A percentile compares a stretch with the other conserved stretches of the same genome.
Conservation (phyloP, 92 coral and sea anemone species). For the Siderastrea siderea region DNA sequence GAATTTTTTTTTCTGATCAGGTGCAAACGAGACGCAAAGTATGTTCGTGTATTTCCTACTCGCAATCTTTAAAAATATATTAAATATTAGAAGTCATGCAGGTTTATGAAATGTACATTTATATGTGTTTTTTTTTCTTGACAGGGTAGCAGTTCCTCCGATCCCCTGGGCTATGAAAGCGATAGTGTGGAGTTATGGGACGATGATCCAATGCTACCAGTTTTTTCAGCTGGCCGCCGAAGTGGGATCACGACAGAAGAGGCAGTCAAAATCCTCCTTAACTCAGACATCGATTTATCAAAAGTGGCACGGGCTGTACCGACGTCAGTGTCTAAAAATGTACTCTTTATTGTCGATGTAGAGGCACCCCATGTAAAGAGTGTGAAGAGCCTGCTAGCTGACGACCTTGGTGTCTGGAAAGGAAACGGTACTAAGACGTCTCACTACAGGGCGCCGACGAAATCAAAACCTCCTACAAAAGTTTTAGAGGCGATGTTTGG, state of each 20-base stretch:
- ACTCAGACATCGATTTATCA: conserved; percentile 22
- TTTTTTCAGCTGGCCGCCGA: conserved; percentile 30
- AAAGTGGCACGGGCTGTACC: conserved; percentile 55
- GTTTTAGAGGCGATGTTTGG: conserved; percentile 39
- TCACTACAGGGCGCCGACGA: conserved; percentile 42
- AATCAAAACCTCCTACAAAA: conserved; percentile 25
- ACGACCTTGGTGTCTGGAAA: conserved; percentile 60
- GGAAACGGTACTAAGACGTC: conserved; percentile 65
- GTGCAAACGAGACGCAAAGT: too few relatives aligned
- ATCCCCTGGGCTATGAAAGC: too few relatives aligned
- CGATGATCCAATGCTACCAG: conserved; percentile 54
- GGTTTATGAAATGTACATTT: too few relatives aligned
- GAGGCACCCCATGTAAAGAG: conserved; percentile 54
- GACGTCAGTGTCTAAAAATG: conserved; percentile 41
- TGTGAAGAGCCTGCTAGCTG: conserved; percentile 56
- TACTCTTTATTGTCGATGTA: conserved; percentile 46
- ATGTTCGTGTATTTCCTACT: too few relatives aligned
- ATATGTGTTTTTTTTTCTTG: too few relatives aligned
- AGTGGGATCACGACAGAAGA: conserved; percentile 45
- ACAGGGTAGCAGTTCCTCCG: too few relatives aligned
- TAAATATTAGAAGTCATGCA: too few relatives aligned
- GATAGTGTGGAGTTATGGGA: conserved; percentile 27
- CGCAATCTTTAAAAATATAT: too few relatives aligned
- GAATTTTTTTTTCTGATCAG: too few relatives aligned
- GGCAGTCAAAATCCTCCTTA: conserved; percentile 45